Base-by-base conservation (phyloP, 1,140 invertebrate species). In the Dysdera silvatica region DNA sequence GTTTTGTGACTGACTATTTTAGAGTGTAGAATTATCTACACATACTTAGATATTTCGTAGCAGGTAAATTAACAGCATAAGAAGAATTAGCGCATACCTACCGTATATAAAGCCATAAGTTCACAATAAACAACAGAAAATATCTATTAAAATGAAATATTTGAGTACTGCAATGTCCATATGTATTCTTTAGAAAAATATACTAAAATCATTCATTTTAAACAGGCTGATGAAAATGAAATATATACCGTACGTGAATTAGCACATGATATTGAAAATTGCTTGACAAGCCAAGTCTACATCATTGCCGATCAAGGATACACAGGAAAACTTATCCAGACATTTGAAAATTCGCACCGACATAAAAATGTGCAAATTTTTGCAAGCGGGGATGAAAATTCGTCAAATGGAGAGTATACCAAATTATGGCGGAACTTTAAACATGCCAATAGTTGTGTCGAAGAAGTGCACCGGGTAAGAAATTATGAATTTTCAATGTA, bases 281-380 rank as follows among this genome's bases (percentile, higher is more conserved):
- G 81, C 68, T 58, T 68, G 23, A 80, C 81, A 0, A 71, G 74
- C 7, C 72, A 77, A n/a, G 76, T 82, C 2, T 72, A 79, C 26
- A 56, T 82, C 4, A 66, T 82, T 1, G 75, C 74, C 1, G 81
- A 82, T 62, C 80, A 81, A 56, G 80, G 77, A 59, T 79, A 76
- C 67, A 71, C 78, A 2, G 78, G 76, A 0, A 70, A 77, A 45
- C 60, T 82, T 6, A 70, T 76, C 20, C 71, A 74, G 4, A 71
- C 71, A 4, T 67, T 81, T 18, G 70, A 62, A 35, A 41, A 67
- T 67, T 72, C 72, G 5, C 64, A 58, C 18, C 65, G 73, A 2
- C 77, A 80, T 63, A 55, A 57, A 6, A 80, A 80, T 70, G 74
- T 79, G 6, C 63, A 76, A 2, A 72, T 79, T 5, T 74, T 75